Conservation (phyloP, 2,888 invertebrate species). For the Sarcophaga carnaria region DNA sequence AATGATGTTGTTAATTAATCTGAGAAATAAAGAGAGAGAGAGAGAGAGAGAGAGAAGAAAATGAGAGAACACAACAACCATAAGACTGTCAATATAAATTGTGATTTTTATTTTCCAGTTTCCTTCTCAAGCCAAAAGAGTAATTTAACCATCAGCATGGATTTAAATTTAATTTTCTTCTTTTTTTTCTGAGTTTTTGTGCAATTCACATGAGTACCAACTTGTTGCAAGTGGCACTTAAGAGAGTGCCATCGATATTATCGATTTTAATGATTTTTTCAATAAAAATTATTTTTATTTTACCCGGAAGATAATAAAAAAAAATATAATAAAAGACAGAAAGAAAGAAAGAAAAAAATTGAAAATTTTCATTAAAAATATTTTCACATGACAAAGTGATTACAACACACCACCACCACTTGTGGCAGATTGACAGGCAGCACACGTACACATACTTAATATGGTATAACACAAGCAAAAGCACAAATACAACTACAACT, state of each 20-base stretch:
- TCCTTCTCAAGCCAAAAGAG: no score
- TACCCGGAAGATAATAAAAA: neutral
- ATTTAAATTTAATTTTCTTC: neutral
- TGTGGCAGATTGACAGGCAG: slow-evolving; percentile 31
- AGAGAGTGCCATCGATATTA: slow-evolving; percentile 47
- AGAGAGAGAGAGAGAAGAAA: no score
- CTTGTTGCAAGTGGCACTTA: slow-evolving; percentile 64
- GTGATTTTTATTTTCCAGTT: no score
- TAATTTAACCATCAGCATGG: no score
- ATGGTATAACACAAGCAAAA: neutral
- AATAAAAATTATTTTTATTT: slow-evolving; percentile 37
- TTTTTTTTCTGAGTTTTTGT: neutral
- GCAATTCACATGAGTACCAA: slow-evolving; percentile 34
- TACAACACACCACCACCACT: slow-evolving; percentile 17
- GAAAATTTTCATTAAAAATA: slow-evolving; percentile 44
- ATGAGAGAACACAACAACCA: no score
- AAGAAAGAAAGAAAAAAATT: neutral
- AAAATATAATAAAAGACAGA: slow-evolving; percentile 15
- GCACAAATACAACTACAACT: neutral
- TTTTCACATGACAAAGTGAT: slow-evolving; percentile 52
- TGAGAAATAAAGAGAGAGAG: no score
- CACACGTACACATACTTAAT: no score
- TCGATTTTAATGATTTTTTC: slow-evolving; percentile 59
- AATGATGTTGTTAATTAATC: no score
- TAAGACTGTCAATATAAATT: no score